Evolutionary conservation across 2,888 invertebrate species (phyloP), one percentile per base, ranked within the genome.

Genomic region (Zonitis immaculata): DNA sequence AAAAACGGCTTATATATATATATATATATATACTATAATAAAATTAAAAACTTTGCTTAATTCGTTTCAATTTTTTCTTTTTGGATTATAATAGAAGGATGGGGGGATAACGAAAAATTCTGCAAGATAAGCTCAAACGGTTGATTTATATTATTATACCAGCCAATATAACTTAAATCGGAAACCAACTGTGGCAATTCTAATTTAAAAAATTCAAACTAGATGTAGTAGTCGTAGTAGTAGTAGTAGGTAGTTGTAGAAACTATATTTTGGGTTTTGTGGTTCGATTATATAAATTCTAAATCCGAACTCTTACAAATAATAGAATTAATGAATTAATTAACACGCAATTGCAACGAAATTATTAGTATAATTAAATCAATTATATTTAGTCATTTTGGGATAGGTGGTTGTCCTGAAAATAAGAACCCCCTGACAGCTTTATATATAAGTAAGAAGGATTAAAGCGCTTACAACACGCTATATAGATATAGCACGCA

Each of bases 211-310:
- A 59, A 63, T 65, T 65, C 62, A 65, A 58, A 61, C 57, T 59
- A 58, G 58, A n/a, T n/a, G n/a, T n/a, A n/a, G n/a, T n/a, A n/a
- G n/a, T n/a, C n/a, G n/a, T n/a, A n/a, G n/a, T n/a, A n/a, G n/a
- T n/a, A n/a, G n/a, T n/a, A n/a, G n/a, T n/a, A n/a, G n/a, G n/a
- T n/a, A n/a, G 61, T 61, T 55, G 54, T 39, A 20, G 20, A 20
- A 56, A 54, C 61, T 62, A 61, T 59, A 64, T 63, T 65, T 64
- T 57, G 63, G 51, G 47, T 22, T n/a, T n/a, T 54, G 57, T 57
- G 64, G 64, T 59, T 60, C 58, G 47, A 57, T 59, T n/a, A n/a
- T 61, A 64, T 69, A 69, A 68, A 68, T 69, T 66, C 62, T 59
- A 64, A 68, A 66, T 66, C 56, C 60, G 8, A 26, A 26, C 6